Conservation (phyloP, 2,888 invertebrate species). For the Drosophila quinaria region DNA sequence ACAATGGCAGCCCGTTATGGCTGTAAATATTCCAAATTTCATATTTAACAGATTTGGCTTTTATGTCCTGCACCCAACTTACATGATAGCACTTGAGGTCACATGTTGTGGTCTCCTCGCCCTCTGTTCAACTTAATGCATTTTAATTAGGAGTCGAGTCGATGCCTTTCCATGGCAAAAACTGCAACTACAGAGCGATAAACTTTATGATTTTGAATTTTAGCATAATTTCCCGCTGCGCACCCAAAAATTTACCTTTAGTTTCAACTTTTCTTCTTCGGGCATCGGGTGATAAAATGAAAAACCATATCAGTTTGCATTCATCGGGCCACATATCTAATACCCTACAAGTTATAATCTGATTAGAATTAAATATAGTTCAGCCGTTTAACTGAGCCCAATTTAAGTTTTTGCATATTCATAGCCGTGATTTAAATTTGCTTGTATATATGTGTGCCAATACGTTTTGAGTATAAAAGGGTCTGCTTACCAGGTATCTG, state of each 20-base stretch:
- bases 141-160: constrained; percentile 63
- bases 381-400: neutral
- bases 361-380: neutral
- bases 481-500: neutral
- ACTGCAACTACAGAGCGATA: constrained; percentile 37
- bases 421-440: neutral
- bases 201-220: constrained; percentile 66
- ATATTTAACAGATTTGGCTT: constrained; percentile 51
- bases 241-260: constrained; percentile 35
- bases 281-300: constrained; percentile 22
- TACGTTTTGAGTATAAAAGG: no score
- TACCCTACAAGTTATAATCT: neutral
- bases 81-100: constrained; percentile 64
- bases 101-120: constrained; percentile 43
- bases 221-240: constrained; percentile 60
- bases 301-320: neutral
- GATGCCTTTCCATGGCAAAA: constrained; percentile 18
- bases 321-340: neutral
- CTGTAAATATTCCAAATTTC: constrained; percentile 35
- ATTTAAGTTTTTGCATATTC: neutral
- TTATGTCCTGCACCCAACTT: constrained; percentile 36
- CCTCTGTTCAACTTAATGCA: constrained; percentile 67
- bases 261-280: constrained; percentile 26
- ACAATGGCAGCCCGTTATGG: constrained; percentile 46
- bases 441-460: no score